These are phyloP conservation scores for Sigmodon hispidus DNA, from an alignment of 2,113 vertebrate species.

Conservation along the genomic window DNA sequence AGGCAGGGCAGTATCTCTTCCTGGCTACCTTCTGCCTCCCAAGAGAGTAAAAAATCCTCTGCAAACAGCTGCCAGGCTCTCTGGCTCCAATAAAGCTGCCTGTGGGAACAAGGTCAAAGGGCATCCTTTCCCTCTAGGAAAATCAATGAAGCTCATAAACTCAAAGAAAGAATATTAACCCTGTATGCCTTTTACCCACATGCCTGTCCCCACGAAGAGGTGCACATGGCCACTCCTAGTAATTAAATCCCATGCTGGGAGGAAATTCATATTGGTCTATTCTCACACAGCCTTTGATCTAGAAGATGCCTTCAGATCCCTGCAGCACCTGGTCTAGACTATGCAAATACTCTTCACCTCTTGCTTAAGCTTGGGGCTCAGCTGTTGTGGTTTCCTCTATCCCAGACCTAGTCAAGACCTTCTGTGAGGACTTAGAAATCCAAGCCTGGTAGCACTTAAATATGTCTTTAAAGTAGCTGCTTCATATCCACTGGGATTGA, in stretches of 20 bases:
- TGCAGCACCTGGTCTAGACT: not conserved
- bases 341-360: not conserved
- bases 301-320: not conserved
- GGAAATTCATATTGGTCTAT: not conserved
- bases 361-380: not conserved
- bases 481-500: not conserved
- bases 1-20: not conserved
- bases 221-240: not conserved
- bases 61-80: not conserved
- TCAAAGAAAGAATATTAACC: constrained; percentile 51
- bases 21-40: not conserved
- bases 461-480: not conserved
- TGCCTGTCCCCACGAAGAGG: not conserved
- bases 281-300: not conserved
- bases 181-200: not conserved
- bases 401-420: not conserved
- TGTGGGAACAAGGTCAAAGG: not conserved
- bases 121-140: constrained; percentile 38
- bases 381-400: not conserved
- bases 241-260: not conserved
- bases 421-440: not conserved
- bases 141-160: constrained; percentile 63
- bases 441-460: not conserved
- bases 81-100: not conserved
- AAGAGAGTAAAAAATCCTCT: not conserved